Percentiles rank a stretch among this genome's conserved stretches.
These are phyloP conservation scores for Pogonus chalceus DNA, from an alignment of 1,140 invertebrate species.

Conservation along the genomic window DNA sequence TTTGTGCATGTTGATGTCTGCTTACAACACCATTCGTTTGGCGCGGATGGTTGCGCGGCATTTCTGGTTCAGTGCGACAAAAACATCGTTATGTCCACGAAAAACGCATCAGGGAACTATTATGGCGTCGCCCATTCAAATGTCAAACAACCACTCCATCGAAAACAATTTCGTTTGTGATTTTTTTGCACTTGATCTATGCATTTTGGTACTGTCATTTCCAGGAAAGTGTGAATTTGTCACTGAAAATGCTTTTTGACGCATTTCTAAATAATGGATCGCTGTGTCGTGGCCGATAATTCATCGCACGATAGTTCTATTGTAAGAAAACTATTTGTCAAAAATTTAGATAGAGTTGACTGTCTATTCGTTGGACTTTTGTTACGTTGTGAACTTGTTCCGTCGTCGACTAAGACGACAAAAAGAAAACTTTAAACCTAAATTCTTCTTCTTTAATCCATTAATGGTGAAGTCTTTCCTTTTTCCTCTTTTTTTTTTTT, in stretches of 20 bases:
- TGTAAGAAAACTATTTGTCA: not conserved
- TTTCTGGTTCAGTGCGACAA: not conserved
- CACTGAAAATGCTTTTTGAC: not conserved
- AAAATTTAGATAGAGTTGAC: not conserved
- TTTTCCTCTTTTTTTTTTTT: not conserved
- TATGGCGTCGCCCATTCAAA: not conserved
- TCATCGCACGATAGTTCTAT: not conserved
- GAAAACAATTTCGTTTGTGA: not conserved
- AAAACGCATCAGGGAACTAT: not conserved
- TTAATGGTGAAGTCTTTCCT: not conserved
- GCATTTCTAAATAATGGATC: not conserved
- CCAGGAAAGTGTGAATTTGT: not conserved
- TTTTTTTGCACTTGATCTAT: not conserved
- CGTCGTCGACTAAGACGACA: not conserved
- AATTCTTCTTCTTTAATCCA: slow-evolving; percentile 1
- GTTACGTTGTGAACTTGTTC: too few relatives aligned
- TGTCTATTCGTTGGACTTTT: too few relatives aligned
- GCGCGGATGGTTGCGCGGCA: too few relatives aligned
- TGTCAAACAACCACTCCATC: not conserved
- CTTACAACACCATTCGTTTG: not conserved
- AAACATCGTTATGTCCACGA: not conserved
- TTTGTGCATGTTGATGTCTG: not conserved
- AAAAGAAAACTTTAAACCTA: not conserved
- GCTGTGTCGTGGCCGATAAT: not conserved
- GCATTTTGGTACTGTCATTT: not conserved